phyloP scores from a whole-genome alignment of 2,888 invertebrate genomes.

The Plagodis pulveraria region DNA sequence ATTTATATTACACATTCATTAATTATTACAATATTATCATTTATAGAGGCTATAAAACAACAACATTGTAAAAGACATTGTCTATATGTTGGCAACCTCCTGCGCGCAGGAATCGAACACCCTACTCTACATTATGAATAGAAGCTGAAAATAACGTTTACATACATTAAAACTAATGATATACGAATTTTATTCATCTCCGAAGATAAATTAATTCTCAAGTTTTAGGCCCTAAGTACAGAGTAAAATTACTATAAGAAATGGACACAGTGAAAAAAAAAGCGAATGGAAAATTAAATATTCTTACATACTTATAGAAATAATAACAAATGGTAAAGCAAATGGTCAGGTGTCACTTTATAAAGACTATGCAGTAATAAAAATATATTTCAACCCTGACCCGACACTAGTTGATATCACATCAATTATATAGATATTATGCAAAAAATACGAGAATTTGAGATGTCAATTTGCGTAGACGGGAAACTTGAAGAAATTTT shows the following conservation, averaged over 20 bases:
- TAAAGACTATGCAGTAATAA: conserved; percentile 8
- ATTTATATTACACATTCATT: conserved; percentile 83
- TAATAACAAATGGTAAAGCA: conserved; percentile 53
- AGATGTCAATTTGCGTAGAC: no score
- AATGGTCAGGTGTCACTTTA: conserved; percentile 38
- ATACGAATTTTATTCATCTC: conserved; percentile 63
- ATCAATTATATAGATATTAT: conserved; percentile 11
- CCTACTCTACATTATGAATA: conserved; percentile 60
- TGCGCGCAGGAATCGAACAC: conserved; percentile 40
- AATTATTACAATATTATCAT: conserved; percentile 38
- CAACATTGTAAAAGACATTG: conserved; percentile 68
- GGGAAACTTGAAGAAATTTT: no score
- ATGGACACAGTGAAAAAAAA: conserved; percentile 56
- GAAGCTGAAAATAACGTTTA: conserved; percentile 74
- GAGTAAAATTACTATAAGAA: conserved; percentile 52
- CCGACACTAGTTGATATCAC: conserved; percentile 14
- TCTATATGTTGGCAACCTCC: conserved; percentile 54
- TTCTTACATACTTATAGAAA: conserved; percentile 55
- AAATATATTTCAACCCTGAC: conserved; percentile 13
- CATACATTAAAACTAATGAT: conserved; percentile 63
- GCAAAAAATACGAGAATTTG: conserved; percentile 10
- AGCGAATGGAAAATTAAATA: conserved; percentile 54
- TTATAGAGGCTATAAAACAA: conserved; percentile 77
- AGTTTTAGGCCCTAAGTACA: conserved; percentile 76
- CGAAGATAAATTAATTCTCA: conserved; percentile 56